Conservation (phyloP, 2,888 invertebrate genomes). For the Lasioglossum marginatum region DNA sequence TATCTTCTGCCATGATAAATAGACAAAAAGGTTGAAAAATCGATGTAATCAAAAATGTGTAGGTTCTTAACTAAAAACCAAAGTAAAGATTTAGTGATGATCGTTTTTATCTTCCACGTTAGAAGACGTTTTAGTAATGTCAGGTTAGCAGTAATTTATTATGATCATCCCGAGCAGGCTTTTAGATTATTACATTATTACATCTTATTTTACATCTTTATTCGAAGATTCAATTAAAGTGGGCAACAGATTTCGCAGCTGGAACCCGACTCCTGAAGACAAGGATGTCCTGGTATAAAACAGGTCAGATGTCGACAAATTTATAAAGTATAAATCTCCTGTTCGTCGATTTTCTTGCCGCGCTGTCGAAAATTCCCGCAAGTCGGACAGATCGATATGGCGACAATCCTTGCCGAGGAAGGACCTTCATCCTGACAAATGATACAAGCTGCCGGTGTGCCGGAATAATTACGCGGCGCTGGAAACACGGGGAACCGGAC, state of each 20-base stretch:
- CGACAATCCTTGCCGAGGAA: conserved; percentile 67
- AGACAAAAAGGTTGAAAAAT: neutral
- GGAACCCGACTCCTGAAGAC: neutral
- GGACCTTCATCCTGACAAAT: conserved; percentile 77
- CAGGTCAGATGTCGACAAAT: conserved; percentile 17
- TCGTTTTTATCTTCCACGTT: neutral
- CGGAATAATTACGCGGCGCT: conserved; percentile 73
- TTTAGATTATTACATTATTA: too few relatives aligned
- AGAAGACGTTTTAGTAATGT: neutral
- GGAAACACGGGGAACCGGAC: conserved; percentile 68
- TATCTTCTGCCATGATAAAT: too few relatives aligned
- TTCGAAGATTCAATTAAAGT: neutral
- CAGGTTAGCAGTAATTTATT: neutral
- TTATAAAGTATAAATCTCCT: conserved; percentile 11
- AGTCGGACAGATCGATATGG: conserved; percentile 34
- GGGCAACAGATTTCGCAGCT: conserved; percentile 8
- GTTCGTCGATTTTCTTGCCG: neutral
- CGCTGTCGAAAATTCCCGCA: conserved; percentile 12
- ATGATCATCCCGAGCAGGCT: neutral
- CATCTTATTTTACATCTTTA: too few relatives aligned
- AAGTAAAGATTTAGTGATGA: neutral
- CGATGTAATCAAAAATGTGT: neutral
- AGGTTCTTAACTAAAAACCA: too few relatives aligned
- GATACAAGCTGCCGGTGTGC: conserved; percentile 62
- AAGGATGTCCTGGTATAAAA: neutral